Evolutionary conservation across 2,113 vertebrate genomes (phyloP), one percentile per base, ranked within the genome.

Genomic region (Brachirus orientalis): DNA sequence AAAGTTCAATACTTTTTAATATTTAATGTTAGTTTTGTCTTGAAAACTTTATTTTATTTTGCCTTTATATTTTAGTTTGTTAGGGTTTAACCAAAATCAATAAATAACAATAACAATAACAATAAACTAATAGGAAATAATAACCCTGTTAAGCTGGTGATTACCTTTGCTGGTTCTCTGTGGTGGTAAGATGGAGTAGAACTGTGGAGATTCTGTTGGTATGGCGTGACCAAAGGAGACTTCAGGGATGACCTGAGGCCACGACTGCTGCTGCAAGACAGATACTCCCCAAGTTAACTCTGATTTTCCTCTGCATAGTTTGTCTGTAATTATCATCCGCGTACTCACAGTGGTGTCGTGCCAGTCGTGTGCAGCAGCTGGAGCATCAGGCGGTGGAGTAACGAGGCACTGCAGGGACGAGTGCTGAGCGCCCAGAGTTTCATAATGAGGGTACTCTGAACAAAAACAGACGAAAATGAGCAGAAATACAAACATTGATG

Each of bases 111-210:
- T n/a, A n/a, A n/a, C n/a, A n/a, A n/a, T n/a, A n/a, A n/a, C n/a
- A n/a, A n/a, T n/a, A n/a, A n/a, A n/a, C n/a, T n/a, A n/a, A n/a
- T n/a, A n/a, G n/a, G n/a, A 28, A 28, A 1, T 28, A 28, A 28
- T 4, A 28, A 40, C 3, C 12, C 2, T 40, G 3, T 40, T 40
- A 6, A 28, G 38, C 38, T 69, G 72, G 0, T 7, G 7, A 35
- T 57, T 64, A 98, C 96, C 95, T 95, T 96, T 98, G 40, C 90
- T 91, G 78, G 63, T 85, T 76, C 93, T 95, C 72, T 90, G 89
- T 56, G 93, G 90, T 14, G 91, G 80, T 63, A 89, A 8, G 80
- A 88, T 62, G n/a, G 93, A 66, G 75, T 91, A 93, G 69, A 91
- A 89, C 44, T 67, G 71, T 13, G 94, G 87, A 11, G 77, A 78